phyloP scores from a whole-genome alignment of 2,797 vertebrate species.

The Ataeniobius toweri region DNA sequence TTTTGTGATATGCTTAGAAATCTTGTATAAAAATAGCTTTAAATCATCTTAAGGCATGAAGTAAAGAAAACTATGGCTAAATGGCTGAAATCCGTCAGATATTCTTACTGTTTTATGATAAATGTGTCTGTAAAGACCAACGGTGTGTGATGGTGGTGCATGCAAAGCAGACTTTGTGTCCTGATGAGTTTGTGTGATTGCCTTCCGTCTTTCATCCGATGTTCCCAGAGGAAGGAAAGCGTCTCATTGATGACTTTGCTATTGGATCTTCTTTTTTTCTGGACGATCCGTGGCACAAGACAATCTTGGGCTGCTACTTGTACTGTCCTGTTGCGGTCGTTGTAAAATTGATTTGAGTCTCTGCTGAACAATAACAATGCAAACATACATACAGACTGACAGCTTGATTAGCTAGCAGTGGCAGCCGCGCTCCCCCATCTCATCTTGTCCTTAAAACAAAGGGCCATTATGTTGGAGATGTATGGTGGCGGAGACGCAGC shows the following conservation, averaged over 20 bases:
- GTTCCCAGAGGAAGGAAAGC: not conserved
- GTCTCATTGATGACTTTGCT: not conserved
- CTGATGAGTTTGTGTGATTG: not conserved
- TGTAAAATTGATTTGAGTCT: slow-evolving; percentile 51
- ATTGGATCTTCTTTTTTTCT: slow-evolving; percentile 4
- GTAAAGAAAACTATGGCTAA: slow-evolving; percentile 18
- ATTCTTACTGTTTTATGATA: slow-evolving; percentile 3
- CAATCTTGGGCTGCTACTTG: slow-evolving; percentile 36
- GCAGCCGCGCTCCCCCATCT: slow-evolving; percentile 29
- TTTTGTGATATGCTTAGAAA: not conserved
- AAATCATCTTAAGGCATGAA: not conserved
- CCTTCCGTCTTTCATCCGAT: slow-evolving; percentile 1
- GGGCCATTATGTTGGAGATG: slow-evolving; percentile 23
- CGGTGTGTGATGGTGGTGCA: not conserved
- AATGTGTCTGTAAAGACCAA: slow-evolving; percentile 1
- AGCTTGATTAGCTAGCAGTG: slow-evolving; percentile 46
- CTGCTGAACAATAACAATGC: slow-evolving; percentile 31
- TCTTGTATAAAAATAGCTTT: not conserved
- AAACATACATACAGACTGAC: slow-evolving; percentile 29
- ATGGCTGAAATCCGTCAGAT: slow-evolving; percentile 19
- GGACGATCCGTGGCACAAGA: slow-evolving; percentile 7
- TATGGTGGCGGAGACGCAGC: slow-evolving; percentile 15
- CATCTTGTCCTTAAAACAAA: slow-evolving; percentile 41
- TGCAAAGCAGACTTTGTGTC: slow-evolving; percentile 6
- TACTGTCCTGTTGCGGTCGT: slow-evolving; percentile 35